Percentiles rank a stretch among this genome's conserved stretches.
Evolutionary conservation across 2,888 invertebrate genomes (phyloP).

Genomic region (Pseudolycoriella hygida): DNA sequence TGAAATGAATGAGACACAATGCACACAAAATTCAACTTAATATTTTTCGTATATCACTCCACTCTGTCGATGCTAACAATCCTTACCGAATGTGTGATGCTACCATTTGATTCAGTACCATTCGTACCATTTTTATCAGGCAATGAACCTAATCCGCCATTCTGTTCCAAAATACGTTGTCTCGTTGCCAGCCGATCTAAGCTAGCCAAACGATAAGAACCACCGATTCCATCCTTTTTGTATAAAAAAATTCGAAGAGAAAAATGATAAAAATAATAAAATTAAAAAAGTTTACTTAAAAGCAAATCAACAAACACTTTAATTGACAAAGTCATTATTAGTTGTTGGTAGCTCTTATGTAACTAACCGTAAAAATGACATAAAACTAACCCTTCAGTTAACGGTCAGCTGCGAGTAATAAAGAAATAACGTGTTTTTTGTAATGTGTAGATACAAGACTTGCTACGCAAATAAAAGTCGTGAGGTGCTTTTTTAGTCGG

Average conservation of each 20-base stretch:
- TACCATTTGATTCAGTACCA: slow-evolving; percentile 3
- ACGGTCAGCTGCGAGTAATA: too few relatives aligned
- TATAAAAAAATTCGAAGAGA: neutral
- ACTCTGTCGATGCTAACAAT: too few relatives aligned
- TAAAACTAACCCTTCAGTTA: too few relatives aligned
- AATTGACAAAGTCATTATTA: neutral
- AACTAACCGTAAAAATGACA: too few relatives aligned
- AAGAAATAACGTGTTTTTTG: too few relatives aligned
- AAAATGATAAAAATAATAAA: neutral
- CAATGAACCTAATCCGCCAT: slow-evolving; percentile 15
- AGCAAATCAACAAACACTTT: neutral
- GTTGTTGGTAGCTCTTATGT: neutral
- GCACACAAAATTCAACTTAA: too few relatives aligned
- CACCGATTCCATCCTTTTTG: slow-evolving; percentile 42
- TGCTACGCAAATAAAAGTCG: too few relatives aligned
- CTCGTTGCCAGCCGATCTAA: slow-evolving; percentile 66
- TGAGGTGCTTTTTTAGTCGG: too few relatives aligned
- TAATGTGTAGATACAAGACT: too few relatives aligned
- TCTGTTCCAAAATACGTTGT: slow-evolving; percentile 61
- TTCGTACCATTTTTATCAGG: slow-evolving; percentile 2
- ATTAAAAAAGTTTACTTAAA: neutral
- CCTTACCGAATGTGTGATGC: slow-evolving; percentile 10
- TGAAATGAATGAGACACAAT: too few relatives aligned
- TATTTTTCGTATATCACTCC: too few relatives aligned
- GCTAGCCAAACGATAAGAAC: slow-evolving; percentile 63